A percentile compares a stretch with the other conserved stretches of the same genome.
Evolutionary conservation across 2,113 vertebrate genomes (phyloP).

Genomic region (Kryptolebias marmoratus): DNA sequence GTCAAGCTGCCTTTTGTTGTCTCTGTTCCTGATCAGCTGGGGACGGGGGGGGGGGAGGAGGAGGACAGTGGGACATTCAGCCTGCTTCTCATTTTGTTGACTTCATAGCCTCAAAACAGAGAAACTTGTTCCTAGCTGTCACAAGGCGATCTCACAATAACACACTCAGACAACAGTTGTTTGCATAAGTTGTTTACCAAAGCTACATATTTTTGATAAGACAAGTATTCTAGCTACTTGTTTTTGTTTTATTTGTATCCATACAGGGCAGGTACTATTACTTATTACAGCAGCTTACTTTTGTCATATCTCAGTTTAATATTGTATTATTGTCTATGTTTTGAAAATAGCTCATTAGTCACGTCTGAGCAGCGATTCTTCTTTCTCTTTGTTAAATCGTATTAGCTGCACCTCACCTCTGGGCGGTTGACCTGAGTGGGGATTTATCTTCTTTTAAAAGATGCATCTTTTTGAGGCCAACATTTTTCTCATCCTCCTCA

Average conservation of each 20-base stretch:
- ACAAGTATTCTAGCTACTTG: constrained; percentile 83
- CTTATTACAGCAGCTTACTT: constrained; percentile 79
- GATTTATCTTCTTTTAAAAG: constrained; percentile 17
- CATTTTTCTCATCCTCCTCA: constrained; percentile 1
- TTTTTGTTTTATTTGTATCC: constrained; percentile 80
- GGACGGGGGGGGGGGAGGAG: constrained; percentile 39
- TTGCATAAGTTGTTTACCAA: constrained; percentile 86
- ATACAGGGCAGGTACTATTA: constrained; percentile 81
- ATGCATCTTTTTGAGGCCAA: constrained; percentile 9
- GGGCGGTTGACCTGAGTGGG: constrained; percentile 45
- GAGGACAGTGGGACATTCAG: constrained; percentile 43
- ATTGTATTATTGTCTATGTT: constrained; percentile 73
- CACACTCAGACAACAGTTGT: constrained; percentile 79
- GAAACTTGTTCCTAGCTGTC: constrained; percentile 74
- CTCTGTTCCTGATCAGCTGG: constrained; percentile 62
- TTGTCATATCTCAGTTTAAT: constrained; percentile 72
- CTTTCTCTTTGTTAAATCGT: constrained; percentile 22
- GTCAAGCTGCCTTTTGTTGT: constrained; percentile 57
- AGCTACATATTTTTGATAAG: constrained; percentile 90
- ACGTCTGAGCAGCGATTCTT: constrained; percentile 61
- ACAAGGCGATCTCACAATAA: constrained; percentile 81
- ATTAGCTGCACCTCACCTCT: constrained; percentile 39
- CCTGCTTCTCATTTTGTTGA: constrained; percentile 52
- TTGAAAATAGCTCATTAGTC: constrained; percentile 69
- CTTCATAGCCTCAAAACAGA: constrained; percentile 58